Conservation (phyloP, 2,797 vertebrate species). For the Nyctibius grandis region DNA sequence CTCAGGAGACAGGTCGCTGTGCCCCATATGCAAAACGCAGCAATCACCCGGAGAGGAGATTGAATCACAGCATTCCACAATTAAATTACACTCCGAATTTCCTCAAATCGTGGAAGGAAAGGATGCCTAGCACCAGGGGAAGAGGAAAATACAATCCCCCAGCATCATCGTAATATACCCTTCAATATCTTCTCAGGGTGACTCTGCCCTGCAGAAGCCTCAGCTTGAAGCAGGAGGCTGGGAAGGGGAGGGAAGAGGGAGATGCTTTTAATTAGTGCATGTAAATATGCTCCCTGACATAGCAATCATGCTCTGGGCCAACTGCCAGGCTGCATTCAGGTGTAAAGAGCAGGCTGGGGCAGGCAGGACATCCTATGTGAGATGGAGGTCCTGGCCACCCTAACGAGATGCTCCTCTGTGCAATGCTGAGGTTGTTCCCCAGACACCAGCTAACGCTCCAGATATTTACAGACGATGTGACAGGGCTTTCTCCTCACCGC, state of each 20-base stretch:
- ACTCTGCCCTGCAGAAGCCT: neutral
- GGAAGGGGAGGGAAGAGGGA: neutral
- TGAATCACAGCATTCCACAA: slow-evolving; percentile 39
- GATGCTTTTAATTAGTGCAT: neutral
- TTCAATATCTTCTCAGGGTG: neutral
- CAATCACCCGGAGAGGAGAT: slow-evolving; percentile 43
- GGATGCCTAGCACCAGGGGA: neutral
- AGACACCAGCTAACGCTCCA: neutral
- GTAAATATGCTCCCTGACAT: neutral
- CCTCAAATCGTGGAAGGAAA: neutral
- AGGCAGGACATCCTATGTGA: neutral
- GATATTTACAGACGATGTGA: neutral
- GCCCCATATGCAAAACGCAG: slow-evolving; percentile 25
- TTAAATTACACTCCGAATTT: slow-evolving; percentile 41
- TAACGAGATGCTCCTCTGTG: neutral
- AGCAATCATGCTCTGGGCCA: neutral
- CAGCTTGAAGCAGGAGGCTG: neutral
- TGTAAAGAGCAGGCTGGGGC: neutral
- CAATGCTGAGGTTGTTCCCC: neutral
- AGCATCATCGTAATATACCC: neutral
- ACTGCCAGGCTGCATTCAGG: neutral
- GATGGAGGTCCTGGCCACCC: neutral
- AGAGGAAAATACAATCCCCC: neutral
- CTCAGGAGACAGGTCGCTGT: neutral
- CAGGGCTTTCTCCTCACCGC: neutral